Evolutionary conservation across 2,797 vertebrate genomes (phyloP), one percentile per base, ranked within the genome.

Genomic region (Enteromius mattozi): DNA sequence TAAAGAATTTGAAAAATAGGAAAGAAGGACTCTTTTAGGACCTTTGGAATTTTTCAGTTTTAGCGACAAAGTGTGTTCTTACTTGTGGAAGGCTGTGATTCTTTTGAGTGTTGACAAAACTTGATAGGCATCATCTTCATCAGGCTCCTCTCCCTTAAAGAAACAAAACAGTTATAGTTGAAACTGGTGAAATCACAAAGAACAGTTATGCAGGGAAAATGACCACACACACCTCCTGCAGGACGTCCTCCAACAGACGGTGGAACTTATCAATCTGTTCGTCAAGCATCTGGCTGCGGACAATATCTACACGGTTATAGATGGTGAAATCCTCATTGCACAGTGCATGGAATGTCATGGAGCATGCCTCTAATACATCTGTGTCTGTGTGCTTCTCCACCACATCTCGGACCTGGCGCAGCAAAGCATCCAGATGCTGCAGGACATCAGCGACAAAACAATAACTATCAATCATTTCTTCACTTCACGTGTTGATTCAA

Each of bases 11-110:
- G 0, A 30, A 51, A 51, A 51, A 72, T 47, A 4, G 45, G 45
- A 49, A 19, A 10, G 0, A 17, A 17, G 5, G 9, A n/a, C 19
- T 37, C 3, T 56, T 76, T 51, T 35, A 35, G 5, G 27, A 75
- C 47, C 4, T 21, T 51, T 21, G 47, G 30, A 16, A 47, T 42
- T 27, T 81, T 12, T 47, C n/a, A 8, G n/a, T 27, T 71, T 75
- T n/a, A 33, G 16, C 14, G 3, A 17, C 33, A 19, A 6, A 17
- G 63, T 21, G 42, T 81, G 27, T 65, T 54, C 83, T 75, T 89
- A 97, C 96, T 97, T 97, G 90, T 97, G 96, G 88, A 97, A 97
- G 91, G 96, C 96, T 80, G 96, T 96, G 88, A 97, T 97, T 92
- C 96, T 95, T 90, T 97, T 97, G 87, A 97, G 92, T 40, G 96